Evolutionary conservation across 2,888 invertebrate species (phyloP).

Genomic region (Drosophila sordidula): DNA sequence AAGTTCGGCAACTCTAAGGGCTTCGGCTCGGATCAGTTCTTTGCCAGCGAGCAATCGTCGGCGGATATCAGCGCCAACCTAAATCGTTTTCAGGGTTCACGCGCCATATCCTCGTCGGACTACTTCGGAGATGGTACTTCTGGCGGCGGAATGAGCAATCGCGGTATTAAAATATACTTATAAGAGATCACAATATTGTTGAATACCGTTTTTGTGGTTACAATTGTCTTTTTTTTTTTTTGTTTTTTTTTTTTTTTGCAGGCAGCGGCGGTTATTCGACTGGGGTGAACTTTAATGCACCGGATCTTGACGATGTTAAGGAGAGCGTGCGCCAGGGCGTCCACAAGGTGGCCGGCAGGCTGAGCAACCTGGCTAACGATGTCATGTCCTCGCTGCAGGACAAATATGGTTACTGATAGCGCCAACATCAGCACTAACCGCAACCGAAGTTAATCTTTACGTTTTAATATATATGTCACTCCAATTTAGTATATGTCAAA

Average conservation of each 20-base stretch:
- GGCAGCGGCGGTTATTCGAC: constrained; percentile 76
- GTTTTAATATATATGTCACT: constrained; percentile 55
- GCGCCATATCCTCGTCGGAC: constrained; percentile 98
- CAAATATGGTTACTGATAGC: constrained; percentile 88
- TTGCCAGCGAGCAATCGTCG: constrained; percentile 89
- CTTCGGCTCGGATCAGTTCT: constrained; percentile 98
- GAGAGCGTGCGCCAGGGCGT: constrained; percentile 99
- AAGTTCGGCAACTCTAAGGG: constrained; percentile 99
- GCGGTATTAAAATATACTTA: constrained; percentile 35
- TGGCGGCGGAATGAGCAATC: constrained; percentile 49
- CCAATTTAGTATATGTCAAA: constrained; percentile 56
- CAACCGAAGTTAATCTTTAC: constrained; percentile 43
- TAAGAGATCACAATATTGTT: neutral
- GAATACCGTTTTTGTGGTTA: neutral
- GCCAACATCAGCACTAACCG: constrained; percentile 3
- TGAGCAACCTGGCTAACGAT: constrained; percentile 97
- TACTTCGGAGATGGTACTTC: constrained; percentile 91
- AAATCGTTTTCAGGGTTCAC: constrained; percentile 95
- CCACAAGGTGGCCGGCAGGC: constrained; percentile 97
- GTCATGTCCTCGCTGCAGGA: constrained; percentile 97
- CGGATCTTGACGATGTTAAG: constrained; percentile 97
- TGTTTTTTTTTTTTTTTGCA: constrained; percentile 31
- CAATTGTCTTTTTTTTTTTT: neutral
- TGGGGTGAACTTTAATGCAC: constrained; percentile 86
- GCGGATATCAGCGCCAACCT: constrained; percentile 85